phyloP scores from a whole-genome alignment of 2,113 vertebrate genomes.

The Tretioscincus oriximinensis region DNA sequence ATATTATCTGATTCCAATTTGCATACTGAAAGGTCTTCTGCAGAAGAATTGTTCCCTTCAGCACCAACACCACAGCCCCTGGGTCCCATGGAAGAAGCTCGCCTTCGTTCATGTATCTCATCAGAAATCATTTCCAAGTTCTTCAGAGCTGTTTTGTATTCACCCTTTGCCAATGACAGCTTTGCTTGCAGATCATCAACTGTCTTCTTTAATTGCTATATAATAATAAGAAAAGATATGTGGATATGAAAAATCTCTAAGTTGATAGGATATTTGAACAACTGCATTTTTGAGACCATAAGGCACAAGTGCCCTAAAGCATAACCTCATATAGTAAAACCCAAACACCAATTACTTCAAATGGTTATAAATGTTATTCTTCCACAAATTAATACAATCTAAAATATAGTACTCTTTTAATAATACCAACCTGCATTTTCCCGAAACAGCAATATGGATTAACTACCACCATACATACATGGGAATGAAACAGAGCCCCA shows the following conservation, averaged over 20 bases:
- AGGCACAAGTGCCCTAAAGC: background rate
- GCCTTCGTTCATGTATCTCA: slow-evolving; percentile 91
- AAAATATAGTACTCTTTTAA: no score
- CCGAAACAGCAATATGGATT: no score
- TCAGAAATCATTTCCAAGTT: slow-evolving; percentile 97
- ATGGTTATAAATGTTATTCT: background rate
- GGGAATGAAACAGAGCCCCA: background rate
- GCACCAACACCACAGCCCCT: slow-evolving; percentile 89
- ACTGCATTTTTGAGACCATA: background rate
- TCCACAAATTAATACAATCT: no score
- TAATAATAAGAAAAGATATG: slow-evolving; percentile 14
- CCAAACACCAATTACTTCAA: background rate
- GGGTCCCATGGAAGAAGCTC: slow-evolving; percentile 84
- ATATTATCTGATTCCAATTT: slow-evolving; percentile 83
- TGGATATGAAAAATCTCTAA: background rate
- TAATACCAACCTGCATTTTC: no score
- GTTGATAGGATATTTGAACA: background rate
- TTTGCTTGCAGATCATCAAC: slow-evolving; percentile 94
- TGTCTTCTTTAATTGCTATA: slow-evolving; percentile 91
- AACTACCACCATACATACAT: no score
- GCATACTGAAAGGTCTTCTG: slow-evolving; percentile 75
- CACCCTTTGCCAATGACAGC: slow-evolving; percentile 86
- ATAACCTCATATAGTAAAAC: background rate
- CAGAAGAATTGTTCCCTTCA: slow-evolving; percentile 77
- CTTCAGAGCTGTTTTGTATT: slow-evolving; percentile 90